Evolutionary conservation across 2,888 invertebrate species (phyloP).

Genomic region (Cerastis rubricosa): DNA sequence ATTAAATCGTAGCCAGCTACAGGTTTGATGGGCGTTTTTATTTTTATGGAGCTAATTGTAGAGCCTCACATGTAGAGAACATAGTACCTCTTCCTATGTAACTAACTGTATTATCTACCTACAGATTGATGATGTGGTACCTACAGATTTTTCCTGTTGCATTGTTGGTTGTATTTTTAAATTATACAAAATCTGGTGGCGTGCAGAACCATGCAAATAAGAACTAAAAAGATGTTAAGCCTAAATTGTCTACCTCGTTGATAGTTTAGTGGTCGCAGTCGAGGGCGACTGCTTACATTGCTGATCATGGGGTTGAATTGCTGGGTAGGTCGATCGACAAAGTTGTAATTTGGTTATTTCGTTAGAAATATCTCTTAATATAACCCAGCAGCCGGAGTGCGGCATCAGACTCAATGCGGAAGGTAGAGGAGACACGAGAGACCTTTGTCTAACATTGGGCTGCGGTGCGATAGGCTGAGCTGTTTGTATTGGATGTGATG

Average conservation of each 20-base stretch:
- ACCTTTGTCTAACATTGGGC: neutral
- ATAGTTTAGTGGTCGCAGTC: neutral
- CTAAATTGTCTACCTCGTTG: neutral
- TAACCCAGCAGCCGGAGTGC: neutral
- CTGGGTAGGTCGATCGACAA: neutral
- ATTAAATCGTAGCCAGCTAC: constrained; percentile 56
- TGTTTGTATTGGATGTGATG: neutral
- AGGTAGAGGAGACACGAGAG: neutral
- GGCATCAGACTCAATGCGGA: neutral
- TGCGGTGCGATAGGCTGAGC: neutral
- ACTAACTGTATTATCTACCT: neutral
- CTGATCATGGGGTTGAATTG: neutral
- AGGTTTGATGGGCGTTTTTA: constrained; percentile 62
- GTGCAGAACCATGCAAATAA: neutral
- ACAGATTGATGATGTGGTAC: too few species aligned
- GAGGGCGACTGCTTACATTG: neutral
- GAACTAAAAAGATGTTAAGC: too few species aligned
- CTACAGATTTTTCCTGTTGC: neutral
- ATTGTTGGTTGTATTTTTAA: neutral
- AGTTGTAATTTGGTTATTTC: neutral
- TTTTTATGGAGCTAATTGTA: constrained; percentile 18
- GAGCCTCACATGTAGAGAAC: neutral
- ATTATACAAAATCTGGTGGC: neutral
- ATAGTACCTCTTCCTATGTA: neutral
- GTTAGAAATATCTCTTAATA: neutral